Percentiles rank a stretch among this genome's conserved stretches.
phyloP scores from a whole-genome alignment of 2,113 vertebrate genomes.

The Dicrurus megarhynchus region DNA sequence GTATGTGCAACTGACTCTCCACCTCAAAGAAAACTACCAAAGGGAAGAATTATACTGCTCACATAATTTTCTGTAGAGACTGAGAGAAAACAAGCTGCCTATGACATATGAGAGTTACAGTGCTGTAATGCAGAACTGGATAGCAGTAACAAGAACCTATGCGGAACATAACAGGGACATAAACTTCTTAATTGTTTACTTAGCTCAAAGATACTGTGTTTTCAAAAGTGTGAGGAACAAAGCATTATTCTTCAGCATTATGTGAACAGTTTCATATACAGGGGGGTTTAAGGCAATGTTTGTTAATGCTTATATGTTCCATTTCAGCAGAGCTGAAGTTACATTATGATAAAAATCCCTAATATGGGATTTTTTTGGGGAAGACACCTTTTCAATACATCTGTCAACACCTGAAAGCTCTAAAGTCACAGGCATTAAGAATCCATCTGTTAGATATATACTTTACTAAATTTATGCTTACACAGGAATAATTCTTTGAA shows the following conservation, averaged over 20 bases:
- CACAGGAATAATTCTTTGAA: neutral
- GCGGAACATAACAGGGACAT: neutral
- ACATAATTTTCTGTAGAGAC: neutral
- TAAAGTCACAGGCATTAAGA: neutral
- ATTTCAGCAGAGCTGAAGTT: neutral
- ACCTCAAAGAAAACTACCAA: neutral
- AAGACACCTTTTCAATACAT: neutral
- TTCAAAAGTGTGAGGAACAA: neutral
- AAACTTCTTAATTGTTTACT: neutral
- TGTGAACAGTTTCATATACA: neutral
- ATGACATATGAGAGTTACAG: neutral
- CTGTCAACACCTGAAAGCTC: neutral
- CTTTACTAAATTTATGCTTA: neutral
- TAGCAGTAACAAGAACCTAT: neutral
- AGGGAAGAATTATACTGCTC: neutral
- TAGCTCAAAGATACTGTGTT: neutral
- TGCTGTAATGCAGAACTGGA: neutral
- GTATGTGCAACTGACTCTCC: neutral
- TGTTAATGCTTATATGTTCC: neutral
- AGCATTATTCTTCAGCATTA: neutral
- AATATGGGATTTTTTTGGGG: neutral
- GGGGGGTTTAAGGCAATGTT: neutral
- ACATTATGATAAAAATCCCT: neutral
- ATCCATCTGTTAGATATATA: neutral
- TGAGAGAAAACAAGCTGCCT: neutral